phyloP scores from a whole-genome alignment of 1,140 invertebrate species.

The Sarcophaga peregrina region DNA sequence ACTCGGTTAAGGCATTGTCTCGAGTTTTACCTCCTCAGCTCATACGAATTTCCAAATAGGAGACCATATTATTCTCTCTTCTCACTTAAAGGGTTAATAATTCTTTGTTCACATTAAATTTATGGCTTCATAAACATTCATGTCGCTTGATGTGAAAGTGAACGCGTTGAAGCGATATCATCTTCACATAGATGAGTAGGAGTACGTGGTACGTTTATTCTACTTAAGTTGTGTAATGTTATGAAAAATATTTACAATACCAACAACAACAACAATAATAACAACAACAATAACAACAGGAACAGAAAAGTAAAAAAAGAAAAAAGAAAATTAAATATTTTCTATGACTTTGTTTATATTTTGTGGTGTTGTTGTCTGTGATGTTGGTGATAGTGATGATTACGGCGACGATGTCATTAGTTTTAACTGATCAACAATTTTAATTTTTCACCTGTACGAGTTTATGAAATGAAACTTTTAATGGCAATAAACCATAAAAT shows the following conservation, averaged over 20 bases:
- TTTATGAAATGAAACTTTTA: background rate
- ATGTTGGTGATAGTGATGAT: background rate
- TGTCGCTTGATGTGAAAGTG: background rate
- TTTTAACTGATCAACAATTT: conserved; percentile 8
- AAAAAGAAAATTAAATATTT: no score
- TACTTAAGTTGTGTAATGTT: background rate
- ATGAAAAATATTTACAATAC: background rate
- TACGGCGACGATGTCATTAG: background rate
- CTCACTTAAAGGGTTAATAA: background rate
- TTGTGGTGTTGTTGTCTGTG: background rate
- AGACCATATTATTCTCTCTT: no score
- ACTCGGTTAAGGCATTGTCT: no score
- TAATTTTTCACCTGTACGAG: conserved; percentile 19
- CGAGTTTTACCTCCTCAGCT: no score
- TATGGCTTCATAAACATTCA: background rate
- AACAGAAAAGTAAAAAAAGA: no score
- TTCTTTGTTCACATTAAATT: background rate
- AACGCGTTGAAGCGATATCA: background rate
- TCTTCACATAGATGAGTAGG: background rate
- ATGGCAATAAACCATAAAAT: no score
- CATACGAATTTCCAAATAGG: no score
- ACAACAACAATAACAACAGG: no score
- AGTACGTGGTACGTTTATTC: background rate
- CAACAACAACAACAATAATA: no score
- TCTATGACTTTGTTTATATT: background rate